A percentile compares a stretch with the other conserved stretches of the same genome.
Conservation (phyloP, 2,797 vertebrate genomes). For the Hydrophis major region DNA sequence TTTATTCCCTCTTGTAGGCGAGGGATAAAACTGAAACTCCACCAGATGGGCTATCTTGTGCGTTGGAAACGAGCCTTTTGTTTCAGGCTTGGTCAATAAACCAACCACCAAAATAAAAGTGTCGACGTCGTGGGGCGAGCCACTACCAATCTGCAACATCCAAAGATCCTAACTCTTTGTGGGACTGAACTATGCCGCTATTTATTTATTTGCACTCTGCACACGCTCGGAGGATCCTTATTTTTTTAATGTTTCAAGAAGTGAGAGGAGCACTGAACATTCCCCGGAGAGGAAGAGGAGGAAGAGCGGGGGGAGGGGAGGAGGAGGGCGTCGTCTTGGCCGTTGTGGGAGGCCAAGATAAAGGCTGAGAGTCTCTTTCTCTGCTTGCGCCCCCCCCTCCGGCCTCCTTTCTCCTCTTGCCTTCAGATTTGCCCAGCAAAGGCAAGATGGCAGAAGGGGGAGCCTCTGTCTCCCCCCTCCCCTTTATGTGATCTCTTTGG, state of each 20-base stretch:
- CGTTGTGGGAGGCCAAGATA: not conserved
- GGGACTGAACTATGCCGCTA: not conserved
- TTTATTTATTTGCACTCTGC: not conserved
- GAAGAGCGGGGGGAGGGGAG: too few species aligned
- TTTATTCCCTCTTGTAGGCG: not conserved
- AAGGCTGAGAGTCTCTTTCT: not conserved
- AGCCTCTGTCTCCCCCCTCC: not conserved
- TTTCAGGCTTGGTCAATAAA: not conserved
- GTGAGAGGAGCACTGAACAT: not conserved
- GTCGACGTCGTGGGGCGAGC: not conserved
- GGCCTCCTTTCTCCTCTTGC: conserved; percentile 21
- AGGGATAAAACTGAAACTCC: not conserved
- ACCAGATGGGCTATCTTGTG: not conserved
- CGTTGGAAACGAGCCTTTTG: not conserved
- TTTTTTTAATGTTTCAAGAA: not conserved
- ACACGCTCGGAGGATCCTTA: not conserved
- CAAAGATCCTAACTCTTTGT: not conserved
- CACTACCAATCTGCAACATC: not conserved
- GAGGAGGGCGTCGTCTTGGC: not conserved
- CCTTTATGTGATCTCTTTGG: conserved; percentile 55
- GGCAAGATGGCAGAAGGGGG: conserved; percentile 35
- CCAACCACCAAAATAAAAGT: not conserved
- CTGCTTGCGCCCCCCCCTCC: not conserved
- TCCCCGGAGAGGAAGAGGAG: not conserved
- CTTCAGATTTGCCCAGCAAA: conserved; percentile 40